Base-by-base conservation (phyloP, 2,888 invertebrate genomes). In the Aricia artaxerxes region DNA sequence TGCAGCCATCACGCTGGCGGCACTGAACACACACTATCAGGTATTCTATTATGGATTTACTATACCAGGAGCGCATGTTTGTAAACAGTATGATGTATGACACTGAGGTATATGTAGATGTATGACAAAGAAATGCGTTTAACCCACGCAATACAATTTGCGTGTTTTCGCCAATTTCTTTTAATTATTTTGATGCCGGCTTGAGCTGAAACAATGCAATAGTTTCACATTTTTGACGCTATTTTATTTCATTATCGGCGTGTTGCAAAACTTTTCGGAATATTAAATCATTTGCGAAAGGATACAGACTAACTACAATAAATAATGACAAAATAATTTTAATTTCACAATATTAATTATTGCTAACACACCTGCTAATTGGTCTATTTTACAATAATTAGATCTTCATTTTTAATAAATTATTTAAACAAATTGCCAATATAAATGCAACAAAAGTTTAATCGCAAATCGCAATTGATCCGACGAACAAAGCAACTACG, bases 1-100 rank as follows among this genome's bases (percentile, higher is more conserved):
- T 92, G 92, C 91, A 87, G 88, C 90, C 89, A 88, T 88, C 86
- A 84, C 82, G 83, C 87, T 87, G 88, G 88, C 88, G 85, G 86
- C 89, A 91, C 84, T 92, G 83, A 89, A 85, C 85, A 80, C 82
- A 87, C 85, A 86, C 84, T 86, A 86, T 88, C 92, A 92, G 92
- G 92, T 92, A 69, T 31, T 31, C 40, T 6, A 31, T 64, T 4
- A 35, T 75, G 31, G 75, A 49, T 75, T 49, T 75, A 31, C 31
- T 13, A 5, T 76, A 76, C 76, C 76, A 57, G 57, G 76, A 76
- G 53, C 35, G 49, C 57, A 76, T 44, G 35, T 49, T 53, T 53
- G 76, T 49, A 76, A 57, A 76, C 76, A 76, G 49, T 49, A 49
- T 49, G 49, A 49, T 49, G 9, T 49, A 9, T 44, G 44, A 44